Evolutionary conservation across 2,797 vertebrate genomes (phyloP), one percentile per base, ranked within the genome.

Genomic region (Chaetodon trifasciatus): DNA sequence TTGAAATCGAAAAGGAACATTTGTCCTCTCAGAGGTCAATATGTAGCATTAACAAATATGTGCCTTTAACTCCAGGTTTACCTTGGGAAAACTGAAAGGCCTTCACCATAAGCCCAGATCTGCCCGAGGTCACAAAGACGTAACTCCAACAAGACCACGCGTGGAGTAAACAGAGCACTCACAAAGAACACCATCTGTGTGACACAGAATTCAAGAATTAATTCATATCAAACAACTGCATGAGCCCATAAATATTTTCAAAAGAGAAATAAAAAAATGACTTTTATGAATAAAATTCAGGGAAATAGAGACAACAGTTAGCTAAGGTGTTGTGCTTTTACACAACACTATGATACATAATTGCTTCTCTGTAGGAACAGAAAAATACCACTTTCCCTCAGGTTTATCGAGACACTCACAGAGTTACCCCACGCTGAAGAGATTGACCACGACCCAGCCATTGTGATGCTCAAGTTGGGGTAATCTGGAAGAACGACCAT

Each of bases 71-170:
- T 62, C 4, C 11, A 60, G 8, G 6, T 73, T 89, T 93, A 98
- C 97, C 97, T 97, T 61, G 97, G 95, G 84, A 97, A 86, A 81
- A 96, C 94, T 0, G 94, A 96, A 23, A 97, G 92, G 15, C 19
- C 67, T 66, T 81, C 81, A 21, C 62, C 57, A 6, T 37, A 53
- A 61, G 46, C 32, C 68, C 4, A 5, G 15, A 28, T 55, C 28
- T 75, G 79, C 35, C 71, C 53, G 12, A 32, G 50, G 35, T 85
- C 91, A 78, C 86, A 89, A 42, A 88, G 76, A 49, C 61, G 79
- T 62, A 98, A 62, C 79, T 97, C 96, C 89, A 98, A 49, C 74
- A 97, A 52, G 19, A 91, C 88, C 64, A 95, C 87, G 68, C 66
- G 60, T 19, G 91, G 90, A 80, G 95, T 95, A 80, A 98, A 97